Evolutionary conservation across 2,113 vertebrate species (phyloP).

Genomic region (Amia ocellicauda): DNA sequence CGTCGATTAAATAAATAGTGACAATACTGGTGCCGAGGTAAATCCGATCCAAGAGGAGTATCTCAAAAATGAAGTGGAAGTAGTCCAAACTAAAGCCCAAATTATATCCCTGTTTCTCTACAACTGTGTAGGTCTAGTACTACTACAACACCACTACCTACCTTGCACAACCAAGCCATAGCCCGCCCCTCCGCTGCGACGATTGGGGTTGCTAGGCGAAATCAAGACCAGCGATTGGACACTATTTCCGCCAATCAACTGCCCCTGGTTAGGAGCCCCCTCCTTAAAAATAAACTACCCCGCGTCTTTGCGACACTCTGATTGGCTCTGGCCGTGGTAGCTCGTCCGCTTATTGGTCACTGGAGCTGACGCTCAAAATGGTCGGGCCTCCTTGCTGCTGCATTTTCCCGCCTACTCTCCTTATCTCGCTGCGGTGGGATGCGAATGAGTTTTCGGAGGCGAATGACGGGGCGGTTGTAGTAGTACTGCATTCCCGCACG

Average conservation of each 20-base stretch:
- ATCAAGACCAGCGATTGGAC: conserved; percentile 39
- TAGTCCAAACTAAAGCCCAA: background rate
- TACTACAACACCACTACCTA: conserved; percentile 47
- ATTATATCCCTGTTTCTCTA: background rate
- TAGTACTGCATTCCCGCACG: too few species aligned
- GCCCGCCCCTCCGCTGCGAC: conserved; percentile 33
- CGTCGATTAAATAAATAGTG: conserved; percentile 4
- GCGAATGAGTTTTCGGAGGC: too few species aligned
- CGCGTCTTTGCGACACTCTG: background rate
- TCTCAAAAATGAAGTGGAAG: conserved; percentile 10
- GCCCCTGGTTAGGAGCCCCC: background rate
- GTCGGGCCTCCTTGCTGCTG: too few species aligned
- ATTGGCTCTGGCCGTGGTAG: background rate
- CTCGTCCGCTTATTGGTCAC: background rate
- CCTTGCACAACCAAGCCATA: conserved; percentile 42
- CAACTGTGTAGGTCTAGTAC: conserved; percentile 20
- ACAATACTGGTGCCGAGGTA: background rate
- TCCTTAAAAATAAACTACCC: conserved; percentile 4
- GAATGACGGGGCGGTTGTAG: too few species aligned
- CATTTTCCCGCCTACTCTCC: too few species aligned
- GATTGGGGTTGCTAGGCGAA: conserved; percentile 54
- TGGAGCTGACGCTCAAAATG: background rate
- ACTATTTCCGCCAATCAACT: background rate
- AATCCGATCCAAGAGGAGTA: background rate
- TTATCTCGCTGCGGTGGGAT: too few species aligned